Conservation (phyloP, 2,888 invertebrate species). For the Drosophila meridionalis region DNA sequence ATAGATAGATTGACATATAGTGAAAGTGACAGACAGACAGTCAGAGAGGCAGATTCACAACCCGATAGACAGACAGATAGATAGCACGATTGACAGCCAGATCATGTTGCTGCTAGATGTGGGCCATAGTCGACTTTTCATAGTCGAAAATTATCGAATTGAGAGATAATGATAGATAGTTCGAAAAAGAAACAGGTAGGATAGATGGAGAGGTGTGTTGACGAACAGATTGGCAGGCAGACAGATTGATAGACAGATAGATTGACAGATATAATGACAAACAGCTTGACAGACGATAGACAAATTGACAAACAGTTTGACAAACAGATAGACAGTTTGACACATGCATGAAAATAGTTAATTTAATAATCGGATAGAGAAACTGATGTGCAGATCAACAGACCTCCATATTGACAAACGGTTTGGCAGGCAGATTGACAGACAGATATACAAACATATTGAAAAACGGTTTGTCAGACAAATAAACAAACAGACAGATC, state of each 20-base stretch:
- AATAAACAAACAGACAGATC: background rate
- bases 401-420: background rate
- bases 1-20: background rate
- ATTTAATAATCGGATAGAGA: no score
- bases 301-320: background rate
- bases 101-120: no score
- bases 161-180: no score
- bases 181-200: background rate
- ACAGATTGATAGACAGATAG: background rate
- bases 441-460: background rate
- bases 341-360: no score
- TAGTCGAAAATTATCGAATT: no score
- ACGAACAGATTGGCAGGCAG: background rate
- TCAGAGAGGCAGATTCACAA: background rate
- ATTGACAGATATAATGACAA: background rate
- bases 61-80: background rate
- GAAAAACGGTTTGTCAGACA: no score
- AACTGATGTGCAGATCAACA: background rate
- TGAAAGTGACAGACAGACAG: background rate
- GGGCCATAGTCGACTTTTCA: no score
- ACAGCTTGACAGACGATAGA: background rate
- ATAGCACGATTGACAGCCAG: no score
- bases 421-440: background rate
- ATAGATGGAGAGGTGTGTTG: no score
- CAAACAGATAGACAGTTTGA: background rate